These are phyloP conservation scores for Cheilosia vernalis DNA, from an alignment of 2,888 invertebrate genomes.

Conservation along the genomic window DNA sequence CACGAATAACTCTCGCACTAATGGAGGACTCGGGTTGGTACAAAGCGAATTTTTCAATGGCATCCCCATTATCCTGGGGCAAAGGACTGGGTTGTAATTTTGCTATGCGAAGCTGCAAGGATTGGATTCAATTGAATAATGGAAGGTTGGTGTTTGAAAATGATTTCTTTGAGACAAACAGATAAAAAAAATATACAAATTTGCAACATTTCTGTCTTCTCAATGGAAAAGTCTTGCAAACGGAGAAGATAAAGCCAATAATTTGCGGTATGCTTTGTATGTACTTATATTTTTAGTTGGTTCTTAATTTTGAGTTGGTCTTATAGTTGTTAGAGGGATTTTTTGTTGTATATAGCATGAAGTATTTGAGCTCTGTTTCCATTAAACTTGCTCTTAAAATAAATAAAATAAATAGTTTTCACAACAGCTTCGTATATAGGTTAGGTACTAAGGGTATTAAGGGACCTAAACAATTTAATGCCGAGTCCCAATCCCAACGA, in stretches of 20 bases:
- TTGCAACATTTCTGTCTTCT: constrained; percentile 7
- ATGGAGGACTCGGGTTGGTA: constrained; percentile 99
- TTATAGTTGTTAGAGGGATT: background rate
- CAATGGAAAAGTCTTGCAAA: constrained; percentile 44
- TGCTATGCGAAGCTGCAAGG: constrained; percentile 96
- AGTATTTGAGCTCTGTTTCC: background rate
- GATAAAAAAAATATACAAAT: background rate
- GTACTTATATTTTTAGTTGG: background rate
- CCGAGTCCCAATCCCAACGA: no score
- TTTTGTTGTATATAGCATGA: background rate
- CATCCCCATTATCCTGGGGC: constrained; percentile 96
- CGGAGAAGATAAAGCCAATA: constrained; percentile 31
- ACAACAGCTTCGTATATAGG: no score
- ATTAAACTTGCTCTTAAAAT: no score
- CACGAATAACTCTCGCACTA: constrained; percentile 95
- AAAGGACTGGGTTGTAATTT: constrained; percentile 95
- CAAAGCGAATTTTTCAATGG: constrained; percentile 94
- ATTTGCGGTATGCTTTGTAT: constrained; percentile 36
- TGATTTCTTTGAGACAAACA: background rate
- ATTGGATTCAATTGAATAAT: constrained; percentile 94
- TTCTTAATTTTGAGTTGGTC: background rate
- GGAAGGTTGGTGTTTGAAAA: constrained; percentile 84
- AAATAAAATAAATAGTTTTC: no score
- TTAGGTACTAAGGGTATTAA: no score
- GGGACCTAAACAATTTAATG: no score